These are phyloP conservation scores for Sipha maydis DNA, from an alignment of 2,888 invertebrate genomes.

Conservation along the genomic window DNA sequence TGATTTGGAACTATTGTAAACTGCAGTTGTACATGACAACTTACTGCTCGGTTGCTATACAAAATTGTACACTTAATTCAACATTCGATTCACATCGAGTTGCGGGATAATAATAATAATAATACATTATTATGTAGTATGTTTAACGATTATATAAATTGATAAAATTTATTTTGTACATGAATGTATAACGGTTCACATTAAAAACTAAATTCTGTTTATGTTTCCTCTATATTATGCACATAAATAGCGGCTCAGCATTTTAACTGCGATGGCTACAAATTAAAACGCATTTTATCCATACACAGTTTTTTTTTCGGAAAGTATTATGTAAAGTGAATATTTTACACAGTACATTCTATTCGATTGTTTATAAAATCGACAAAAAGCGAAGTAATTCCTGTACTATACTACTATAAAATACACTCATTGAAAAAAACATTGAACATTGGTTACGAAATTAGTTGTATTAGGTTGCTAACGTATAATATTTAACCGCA, in stretches of 20 bases:
- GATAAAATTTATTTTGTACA: background rate
- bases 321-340: no score
- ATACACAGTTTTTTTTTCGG: background rate
- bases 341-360: no score
- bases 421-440: background rate
- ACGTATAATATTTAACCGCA: background rate
- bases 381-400: background rate
- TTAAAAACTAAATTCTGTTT: background rate
- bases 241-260: background rate
- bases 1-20: background rate
- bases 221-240: background rate
- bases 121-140: background rate
- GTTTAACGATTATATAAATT: background rate
- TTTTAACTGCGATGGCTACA: background rate
- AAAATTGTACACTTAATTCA: background rate
- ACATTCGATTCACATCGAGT: background rate
- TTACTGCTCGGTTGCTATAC: background rate
- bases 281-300: background rate
- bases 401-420: background rate
- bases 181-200: background rate
- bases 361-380: background rate
- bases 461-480: background rate
- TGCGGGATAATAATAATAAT: background rate
- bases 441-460: background rate
- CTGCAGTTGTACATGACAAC: background rate